Conservation (phyloP, 2,113 vertebrate genomes). For the Oncorhynchus masou region DNA sequence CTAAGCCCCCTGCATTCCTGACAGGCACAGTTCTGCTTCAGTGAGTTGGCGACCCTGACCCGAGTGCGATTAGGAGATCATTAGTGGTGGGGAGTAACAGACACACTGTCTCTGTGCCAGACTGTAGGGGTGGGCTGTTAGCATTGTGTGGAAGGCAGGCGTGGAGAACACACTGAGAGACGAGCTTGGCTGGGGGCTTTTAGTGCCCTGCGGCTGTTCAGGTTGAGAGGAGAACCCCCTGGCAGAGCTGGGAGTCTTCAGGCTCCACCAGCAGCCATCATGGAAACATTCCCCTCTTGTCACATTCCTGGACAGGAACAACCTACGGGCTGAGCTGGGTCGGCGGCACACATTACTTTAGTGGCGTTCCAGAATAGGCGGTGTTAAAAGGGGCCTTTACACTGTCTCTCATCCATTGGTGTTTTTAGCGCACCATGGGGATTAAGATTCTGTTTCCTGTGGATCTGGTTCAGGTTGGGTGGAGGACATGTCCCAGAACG, state of each 20-base stretch:
- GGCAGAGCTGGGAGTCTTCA: conserved; percentile 5
- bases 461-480: not conserved
- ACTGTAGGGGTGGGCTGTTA: conserved; percentile 5
- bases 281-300: conserved; percentile 4
- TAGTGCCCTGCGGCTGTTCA: conserved; percentile 34
- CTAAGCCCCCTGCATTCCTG: not conserved
- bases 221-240: conserved; percentile 22
- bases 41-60: conserved; percentile 11
- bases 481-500: not conserved
- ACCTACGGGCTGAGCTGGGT: not conserved
- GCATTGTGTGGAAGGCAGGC: conserved; percentile 5
- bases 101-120: conserved; percentile 11
- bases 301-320: conserved; percentile 14
- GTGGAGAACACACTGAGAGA: not conserved
- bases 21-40: conserved; percentile 28
- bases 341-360: not conserved
- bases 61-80: conserved; percentile 11
- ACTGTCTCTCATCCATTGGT: conserved; percentile 18
- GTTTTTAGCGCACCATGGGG: not conserved
- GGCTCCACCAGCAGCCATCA: conserved; percentile 5
- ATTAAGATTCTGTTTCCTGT: not conserved
- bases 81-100: conserved; percentile 22
- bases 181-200: conserved; percentile 28
- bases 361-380: not conserved
- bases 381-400: not conserved